A percentile compares a stretch with the other conserved stretches of the same genome.
phyloP scores from a whole-genome alignment of 2,888 invertebrate species.

The Gymnocheta viridis region DNA sequence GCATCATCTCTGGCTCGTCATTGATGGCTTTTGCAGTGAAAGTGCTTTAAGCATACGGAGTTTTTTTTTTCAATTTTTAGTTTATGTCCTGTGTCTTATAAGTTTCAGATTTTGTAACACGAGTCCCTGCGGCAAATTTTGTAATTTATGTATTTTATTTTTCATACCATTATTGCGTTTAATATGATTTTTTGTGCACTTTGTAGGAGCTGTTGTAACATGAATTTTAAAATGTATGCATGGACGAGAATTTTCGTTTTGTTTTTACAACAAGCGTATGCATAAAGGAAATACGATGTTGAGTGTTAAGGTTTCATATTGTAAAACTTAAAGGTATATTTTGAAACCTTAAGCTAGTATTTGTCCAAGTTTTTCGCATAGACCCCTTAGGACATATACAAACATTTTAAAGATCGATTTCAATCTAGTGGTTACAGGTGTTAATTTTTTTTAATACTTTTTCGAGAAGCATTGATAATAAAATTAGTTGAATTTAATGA shows the following conservation, averaged over 20 bases:
- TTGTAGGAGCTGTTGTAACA: conserved; percentile 13
- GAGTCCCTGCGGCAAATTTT: conserved; percentile 46
- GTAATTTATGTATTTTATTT: conserved; percentile 57
- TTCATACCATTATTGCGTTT: conserved; percentile 29
- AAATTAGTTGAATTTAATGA: too few species aligned
- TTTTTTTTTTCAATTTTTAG: conserved; percentile 7
- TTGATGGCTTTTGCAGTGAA: conserved; percentile 24
- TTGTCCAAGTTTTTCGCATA: too few species aligned
- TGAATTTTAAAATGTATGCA: not conserved
- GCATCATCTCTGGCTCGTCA: conserved; percentile 2
- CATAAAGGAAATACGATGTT: too few species aligned
- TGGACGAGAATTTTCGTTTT: not conserved
- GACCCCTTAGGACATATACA: too few species aligned
- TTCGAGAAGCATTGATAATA: too few species aligned
- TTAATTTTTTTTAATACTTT: too few species aligned
- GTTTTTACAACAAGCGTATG: not conserved
- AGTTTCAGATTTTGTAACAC: conserved; percentile 53
- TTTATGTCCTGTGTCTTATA: conserved; percentile 24
- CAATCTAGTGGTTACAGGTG: too few species aligned
- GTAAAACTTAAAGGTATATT: not conserved
- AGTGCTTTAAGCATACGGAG: not conserved
- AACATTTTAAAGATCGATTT: too few species aligned
- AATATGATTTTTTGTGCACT: conserved; percentile 18
- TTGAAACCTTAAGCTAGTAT: too few species aligned
- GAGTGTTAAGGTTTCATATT: too few species aligned